phyloP scores from a whole-genome alignment of 2,888 invertebrate species.

The Tortricodes alternella region DNA sequence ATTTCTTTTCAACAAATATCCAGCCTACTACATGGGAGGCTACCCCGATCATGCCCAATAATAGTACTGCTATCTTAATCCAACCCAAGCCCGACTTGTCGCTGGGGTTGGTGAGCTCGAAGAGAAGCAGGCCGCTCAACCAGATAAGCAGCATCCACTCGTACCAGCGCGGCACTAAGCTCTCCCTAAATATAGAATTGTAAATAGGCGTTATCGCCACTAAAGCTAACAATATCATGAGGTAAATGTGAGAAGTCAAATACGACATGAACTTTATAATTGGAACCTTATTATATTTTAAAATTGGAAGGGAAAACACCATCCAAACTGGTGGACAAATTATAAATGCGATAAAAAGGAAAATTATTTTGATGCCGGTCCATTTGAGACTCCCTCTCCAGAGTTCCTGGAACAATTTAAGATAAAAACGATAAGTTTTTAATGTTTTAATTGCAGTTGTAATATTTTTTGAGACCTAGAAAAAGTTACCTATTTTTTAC shows the following conservation, averaged over 20 bases:
- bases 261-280: constrained; percentile 99
- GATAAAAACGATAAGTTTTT: constrained; percentile 17
- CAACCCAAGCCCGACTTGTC: constrained; percentile 98
- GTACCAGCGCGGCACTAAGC: constrained; percentile 95
- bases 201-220: constrained; percentile 95
- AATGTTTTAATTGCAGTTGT: constrained; percentile 12
- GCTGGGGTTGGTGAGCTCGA: constrained; percentile 98
- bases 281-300: constrained; percentile 98
- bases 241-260: constrained; percentile 98
- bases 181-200: constrained; percentile 88
- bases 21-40: constrained; percentile 93
- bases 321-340: constrained; percentile 98
- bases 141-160: constrained; percentile 97
- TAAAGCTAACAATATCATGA: constrained; percentile 95
- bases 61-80: constrained; percentile 93
- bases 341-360: constrained; percentile 95
- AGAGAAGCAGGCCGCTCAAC: constrained; percentile 96
- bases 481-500: constrained; percentile 86
- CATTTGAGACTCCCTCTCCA: constrained; percentile 99
- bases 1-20: constrained; percentile 85
- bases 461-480: constrained; percentile 36
- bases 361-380: constrained; percentile 97
- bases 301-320: constrained; percentile 96
- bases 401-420: constrained; percentile 88
- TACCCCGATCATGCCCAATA: constrained; percentile 95